Base-by-base conservation (phyloP, 2,888 invertebrate genomes). In the Papilio elwesi region DNA sequence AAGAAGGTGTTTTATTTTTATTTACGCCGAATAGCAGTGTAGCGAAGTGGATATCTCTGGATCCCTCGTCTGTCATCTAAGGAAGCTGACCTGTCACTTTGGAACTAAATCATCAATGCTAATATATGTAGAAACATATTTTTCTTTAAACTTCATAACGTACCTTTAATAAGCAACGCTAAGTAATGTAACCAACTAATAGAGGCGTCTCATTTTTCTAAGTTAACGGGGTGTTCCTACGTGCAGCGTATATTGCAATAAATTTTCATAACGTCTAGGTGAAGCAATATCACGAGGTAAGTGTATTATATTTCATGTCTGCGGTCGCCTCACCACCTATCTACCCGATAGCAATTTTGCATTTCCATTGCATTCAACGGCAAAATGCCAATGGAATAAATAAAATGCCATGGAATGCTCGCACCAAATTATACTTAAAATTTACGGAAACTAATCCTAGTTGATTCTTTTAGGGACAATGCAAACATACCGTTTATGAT, bases 211-310 rank as follows among this genome's bases (percentile, higher is more conserved):
- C 86, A 85, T 87, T 88, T 87, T 86, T 88, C 85, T 83, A 81
- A 81, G 83, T 88, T 89, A 90, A 82, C 83, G 82, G 81, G 84
- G 83, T 85, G 86, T 87, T 87, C 83, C 83, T 81, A 82, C 85
- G 85, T 62, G 83, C 79, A 83, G 83, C 85, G 85, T 83, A 87
- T 85, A 86, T 87, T 88, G 89, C 89, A 87, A 92, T 93, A 92
- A 91, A 92, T 93, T 92, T 92, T 92, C 88, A 93, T 92, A 92
- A 91, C 89, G 91, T 90, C 87, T 86, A 90, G 90, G 87, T 88
- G 89, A 87, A 89, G 91, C 88, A 90, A 92, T 93, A 91, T 91
- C 88, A 89, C 86, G 87, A 85, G 86, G 89, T 87, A 88, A 92
- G 91, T 91, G 88, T 89, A 89, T 86, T 87, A 89, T 92, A 93